phyloP scores from a whole-genome alignment of 2,113 vertebrate species.

The Cottus gobio region DNA sequence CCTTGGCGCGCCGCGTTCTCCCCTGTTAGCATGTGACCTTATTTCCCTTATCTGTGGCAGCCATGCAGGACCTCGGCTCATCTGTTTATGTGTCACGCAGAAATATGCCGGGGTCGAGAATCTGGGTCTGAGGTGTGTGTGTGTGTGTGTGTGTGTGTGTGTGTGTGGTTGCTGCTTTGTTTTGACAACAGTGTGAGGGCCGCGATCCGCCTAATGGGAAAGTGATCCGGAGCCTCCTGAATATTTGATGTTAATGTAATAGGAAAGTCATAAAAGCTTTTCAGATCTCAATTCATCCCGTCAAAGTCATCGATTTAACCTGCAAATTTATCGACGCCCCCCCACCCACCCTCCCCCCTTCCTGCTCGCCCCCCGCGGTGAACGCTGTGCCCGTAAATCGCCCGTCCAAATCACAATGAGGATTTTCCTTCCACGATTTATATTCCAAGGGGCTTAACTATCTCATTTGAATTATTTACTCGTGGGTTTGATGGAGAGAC shows the following conservation, averaged over 20 bases:
- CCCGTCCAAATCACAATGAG: slow-evolving; percentile 61
- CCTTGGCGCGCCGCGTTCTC: slow-evolving; percentile 68
- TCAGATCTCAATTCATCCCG: slow-evolving; percentile 76
- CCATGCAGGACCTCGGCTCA: slow-evolving; percentile 74
- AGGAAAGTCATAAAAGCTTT: slow-evolving; percentile 74
- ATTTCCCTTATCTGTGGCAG: slow-evolving; percentile 76
- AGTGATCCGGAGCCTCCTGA: slow-evolving; percentile 65
- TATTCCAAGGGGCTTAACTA: slow-evolving; percentile 75
- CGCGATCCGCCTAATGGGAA: slow-evolving; percentile 53
- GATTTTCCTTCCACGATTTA: slow-evolving; percentile 56
- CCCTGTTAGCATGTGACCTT: slow-evolving; percentile 79
- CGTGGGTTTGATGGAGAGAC: slow-evolving; percentile 76
- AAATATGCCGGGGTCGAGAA: slow-evolving; percentile 12
- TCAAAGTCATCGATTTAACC: slow-evolving; percentile 76
- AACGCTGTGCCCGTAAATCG: slow-evolving; percentile 60
- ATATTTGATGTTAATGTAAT: slow-evolving; percentile 81
- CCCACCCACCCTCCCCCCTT: too few relatives aligned
- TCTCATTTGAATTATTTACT: slow-evolving; percentile 85
- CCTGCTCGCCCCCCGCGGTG: slow-evolving; percentile 13
- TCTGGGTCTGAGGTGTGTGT: slow-evolving; percentile 23
- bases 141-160: background rate
- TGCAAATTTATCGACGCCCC: slow-evolving; percentile 68
- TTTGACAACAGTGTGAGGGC: slow-evolving; percentile 48
- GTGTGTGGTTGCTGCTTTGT: slow-evolving; percentile 39
- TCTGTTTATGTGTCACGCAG: slow-evolving; percentile 62